Conservation (phyloP, 2,797 vertebrate genomes). For the Gambelia wislizenii region DNA sequence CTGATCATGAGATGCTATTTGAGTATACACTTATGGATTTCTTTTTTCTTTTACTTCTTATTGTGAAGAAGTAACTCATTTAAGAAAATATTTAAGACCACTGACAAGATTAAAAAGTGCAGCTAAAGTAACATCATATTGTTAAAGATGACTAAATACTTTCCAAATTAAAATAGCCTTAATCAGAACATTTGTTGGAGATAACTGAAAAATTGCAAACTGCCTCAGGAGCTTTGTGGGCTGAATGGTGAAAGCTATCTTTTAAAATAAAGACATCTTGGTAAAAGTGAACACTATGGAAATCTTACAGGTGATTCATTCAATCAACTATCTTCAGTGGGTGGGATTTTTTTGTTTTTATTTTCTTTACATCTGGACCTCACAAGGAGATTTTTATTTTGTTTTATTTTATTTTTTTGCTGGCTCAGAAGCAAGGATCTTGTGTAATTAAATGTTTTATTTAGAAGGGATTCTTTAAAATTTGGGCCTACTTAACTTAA, state of each 20-base stretch:
- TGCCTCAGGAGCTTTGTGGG: neutral
- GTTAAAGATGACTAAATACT: neutral
- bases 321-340: neutral
- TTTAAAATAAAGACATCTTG: constrained; percentile 9
- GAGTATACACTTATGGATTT: neutral
- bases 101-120: neutral
- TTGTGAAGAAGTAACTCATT: neutral
- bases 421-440: constrained; percentile 30
- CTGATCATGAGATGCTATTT: neutral
- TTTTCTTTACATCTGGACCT: neutral
- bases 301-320: neutral
- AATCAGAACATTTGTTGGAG: neutral
- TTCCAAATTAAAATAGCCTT: neutral
- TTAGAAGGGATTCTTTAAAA: constrained; percentile 42
- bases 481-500: constrained; percentile 41
- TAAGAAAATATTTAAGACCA: neutral
- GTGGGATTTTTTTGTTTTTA: neutral
- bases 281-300: neutral
- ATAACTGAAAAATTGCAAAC: neutral
- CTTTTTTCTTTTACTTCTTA: neutral
- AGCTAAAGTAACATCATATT: neutral
- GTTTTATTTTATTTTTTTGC: no score
- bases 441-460: constrained; percentile 57
- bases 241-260: neutral
- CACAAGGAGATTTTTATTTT: constrained; percentile 20